Base-by-base conservation (phyloP, 2,113 vertebrate genomes). In the Lycaon pictus region DNA sequence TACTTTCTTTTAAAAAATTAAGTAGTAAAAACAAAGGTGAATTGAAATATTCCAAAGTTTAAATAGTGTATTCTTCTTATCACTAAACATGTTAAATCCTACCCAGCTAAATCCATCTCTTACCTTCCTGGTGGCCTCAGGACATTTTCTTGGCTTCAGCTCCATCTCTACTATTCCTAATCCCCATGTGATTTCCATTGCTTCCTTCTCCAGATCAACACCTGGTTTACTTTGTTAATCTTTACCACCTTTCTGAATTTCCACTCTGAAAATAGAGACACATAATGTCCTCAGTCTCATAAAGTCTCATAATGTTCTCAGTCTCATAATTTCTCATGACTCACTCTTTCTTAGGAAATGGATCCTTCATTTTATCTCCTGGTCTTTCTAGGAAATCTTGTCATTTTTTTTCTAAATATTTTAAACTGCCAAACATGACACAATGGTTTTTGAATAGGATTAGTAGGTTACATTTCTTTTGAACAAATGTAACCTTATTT, bases 1-100 rank as follows among this genome's bases (percentile, higher is more conserved):
- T 51, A 22, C 29, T 95, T 83, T 65, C 9, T 71, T 82, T 88
- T 89, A 17, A 76, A 89, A 62, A 95, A 58, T 79, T 63, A 74
- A 79, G 25, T 55, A 56, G 37, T 77, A 43, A 83, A 79, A 90
- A 32, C 63, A 90, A 86, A 88, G 62, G 77, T 37, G 43, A 76
- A 84, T 53, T 15, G 9, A 88, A 58, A 23, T 71, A 65, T 17
- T 71, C 20, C 67, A 12, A 63, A 76, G n/a, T 43, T 76, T 29
- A 43, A 51, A 63, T 22, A 32, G 19, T 35, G 16, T 13, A 17
- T 51, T 43, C 25, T 89, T 88, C 80, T 84, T 58, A 23, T 43
- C 16, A 37, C 4, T 25, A 20, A 69, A 35, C 9, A 7, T 23
- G 7, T 2, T 9, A 32, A 29, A n/a, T 35, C 27, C 43, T 7